phyloP scores from a whole-genome alignment of 2,888 invertebrate species.

The Chelonus formosanus region DNA sequence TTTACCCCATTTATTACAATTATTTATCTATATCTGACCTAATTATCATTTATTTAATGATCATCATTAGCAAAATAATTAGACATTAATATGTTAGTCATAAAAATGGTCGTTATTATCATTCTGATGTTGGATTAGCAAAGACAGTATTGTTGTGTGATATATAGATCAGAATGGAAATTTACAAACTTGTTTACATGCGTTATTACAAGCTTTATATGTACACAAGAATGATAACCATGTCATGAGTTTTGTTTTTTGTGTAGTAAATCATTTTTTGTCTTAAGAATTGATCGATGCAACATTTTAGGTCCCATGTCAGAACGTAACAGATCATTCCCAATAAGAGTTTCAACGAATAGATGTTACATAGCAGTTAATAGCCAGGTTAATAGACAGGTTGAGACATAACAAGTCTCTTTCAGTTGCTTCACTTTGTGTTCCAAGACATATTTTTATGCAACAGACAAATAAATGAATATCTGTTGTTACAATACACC shows the following conservation, averaged over 20 bases:
- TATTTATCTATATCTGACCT: too few species aligned
- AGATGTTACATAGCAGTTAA: too few species aligned
- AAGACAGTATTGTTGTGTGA: background rate
- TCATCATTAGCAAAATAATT: too few species aligned
- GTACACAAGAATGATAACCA: background rate
- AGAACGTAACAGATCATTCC: too few species aligned
- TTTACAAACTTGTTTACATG: conserved; percentile 4
- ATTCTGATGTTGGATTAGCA: background rate
- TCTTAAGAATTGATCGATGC: too few species aligned
- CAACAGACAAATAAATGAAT: conserved; percentile 8
- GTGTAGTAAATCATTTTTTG: background rate
- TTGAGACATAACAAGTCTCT: background rate
- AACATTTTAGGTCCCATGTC: too few species aligned
- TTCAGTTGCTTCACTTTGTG: background rate
- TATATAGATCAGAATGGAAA: conserved; percentile 11
- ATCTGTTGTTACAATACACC: conserved; percentile 5
- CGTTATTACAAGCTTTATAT: background rate
- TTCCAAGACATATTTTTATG: background rate
- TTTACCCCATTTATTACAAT: too few species aligned
- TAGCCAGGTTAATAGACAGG: too few species aligned
- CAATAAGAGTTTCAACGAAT: too few species aligned
- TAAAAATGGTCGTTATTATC: background rate
- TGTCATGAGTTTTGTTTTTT: background rate
- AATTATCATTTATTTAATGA: too few species aligned
- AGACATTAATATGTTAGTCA: too few species aligned